Evolutionary conservation across 1,140 invertebrate genomes (phyloP), one percentile per base, ranked within the genome.

Genomic region (Schlechtendalia chinensis): DNA sequence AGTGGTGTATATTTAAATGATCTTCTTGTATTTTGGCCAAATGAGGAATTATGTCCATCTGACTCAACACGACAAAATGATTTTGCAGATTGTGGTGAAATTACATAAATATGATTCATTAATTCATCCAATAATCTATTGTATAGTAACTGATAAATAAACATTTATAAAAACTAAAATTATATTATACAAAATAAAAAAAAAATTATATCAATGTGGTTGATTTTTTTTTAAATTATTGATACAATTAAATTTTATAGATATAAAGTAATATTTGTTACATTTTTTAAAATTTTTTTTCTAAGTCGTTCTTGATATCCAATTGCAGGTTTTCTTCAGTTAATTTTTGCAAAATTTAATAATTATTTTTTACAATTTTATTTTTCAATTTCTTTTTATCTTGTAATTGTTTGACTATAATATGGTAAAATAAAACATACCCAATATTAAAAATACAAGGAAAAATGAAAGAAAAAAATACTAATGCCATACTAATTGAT

Each of bases 61-160:
- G 90, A 91, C 77, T 90, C 90, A 83, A 89, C 89, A 56, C 91
- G 87, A 58, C 63, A n/a, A 53, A 83, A 79, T 50, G 86, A 85
- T 63, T 88, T 82, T 19, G 88, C 87, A 82, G 91, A 89, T 83
- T 87, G 88, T 4, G 88, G 89, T 10, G 90, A 88, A 83, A 89
- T 88, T n/a, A 90, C 87, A 84, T 94, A 95, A 59, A 95, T 88
- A 85, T 94, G 91, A 69, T 88, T 87, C 82, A 90, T 90, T 17
- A 95, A 85, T 85, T 94, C 93, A 82, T 93, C 89, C 58, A 93
- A 87, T 65, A 94, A 84, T 82, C 89, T 89, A 50, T 90, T 86
- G 85, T 92, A 91, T 2, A 95, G 84, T 86, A 91, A 89, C 87
- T 91, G 83, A 16, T 86, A 85, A 82, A 53, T 82, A 77, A 82